Evolutionary conservation across 2,113 vertebrate species (phyloP).

Genomic region (Sceloporus undulatus): DNA sequence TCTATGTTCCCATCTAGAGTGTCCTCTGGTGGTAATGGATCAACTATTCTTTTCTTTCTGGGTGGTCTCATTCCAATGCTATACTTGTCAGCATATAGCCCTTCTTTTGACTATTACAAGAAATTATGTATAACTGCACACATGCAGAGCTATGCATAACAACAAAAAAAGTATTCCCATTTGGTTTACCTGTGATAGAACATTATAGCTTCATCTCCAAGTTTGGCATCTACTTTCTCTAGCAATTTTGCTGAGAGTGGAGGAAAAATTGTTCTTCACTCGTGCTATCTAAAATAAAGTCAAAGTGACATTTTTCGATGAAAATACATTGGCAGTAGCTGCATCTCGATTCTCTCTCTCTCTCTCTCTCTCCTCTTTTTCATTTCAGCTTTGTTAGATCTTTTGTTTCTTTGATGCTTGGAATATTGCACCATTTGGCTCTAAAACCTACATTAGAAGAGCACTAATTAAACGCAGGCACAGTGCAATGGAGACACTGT

Average conservation of each 20-base stretch:
- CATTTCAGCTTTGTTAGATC: slow-evolving; percentile 74
- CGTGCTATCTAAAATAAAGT: slow-evolving; percentile 49
- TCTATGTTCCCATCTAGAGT: not conserved
- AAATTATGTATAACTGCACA: not conserved
- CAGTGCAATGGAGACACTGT: slow-evolving; percentile 73
- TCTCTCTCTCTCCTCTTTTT: slow-evolving; percentile 43
- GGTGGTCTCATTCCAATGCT: not conserved
- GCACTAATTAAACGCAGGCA: slow-evolving; percentile 81
- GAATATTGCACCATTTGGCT: slow-evolving; percentile 78
- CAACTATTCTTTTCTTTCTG: too few relatives aligned
- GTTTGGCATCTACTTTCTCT: slow-evolving; percentile 38
- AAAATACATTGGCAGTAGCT: slow-evolving; percentile 55
- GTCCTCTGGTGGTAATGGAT: not conserved
- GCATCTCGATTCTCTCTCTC: slow-evolving; percentile 56
- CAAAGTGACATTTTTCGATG: slow-evolving; percentile 65
- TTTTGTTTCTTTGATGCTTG: slow-evolving; percentile 81
- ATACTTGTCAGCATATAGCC: too few relatives aligned
- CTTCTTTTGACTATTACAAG: not conserved
- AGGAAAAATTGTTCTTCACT: slow-evolving; percentile 17
- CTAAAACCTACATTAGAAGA: slow-evolving; percentile 81
- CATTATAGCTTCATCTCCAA: slow-evolving; percentile 36
- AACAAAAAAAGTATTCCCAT: slow-evolving; percentile 51
- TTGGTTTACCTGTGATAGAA: slow-evolving; percentile 35
- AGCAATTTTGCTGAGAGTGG: slow-evolving; percentile 49
- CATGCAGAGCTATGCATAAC: not conserved